Percentiles rank a stretch among this genome's conserved stretches.
Evolutionary conservation across 2,888 invertebrate species (phyloP).

Genomic region (Hetaerina titia): DNA sequence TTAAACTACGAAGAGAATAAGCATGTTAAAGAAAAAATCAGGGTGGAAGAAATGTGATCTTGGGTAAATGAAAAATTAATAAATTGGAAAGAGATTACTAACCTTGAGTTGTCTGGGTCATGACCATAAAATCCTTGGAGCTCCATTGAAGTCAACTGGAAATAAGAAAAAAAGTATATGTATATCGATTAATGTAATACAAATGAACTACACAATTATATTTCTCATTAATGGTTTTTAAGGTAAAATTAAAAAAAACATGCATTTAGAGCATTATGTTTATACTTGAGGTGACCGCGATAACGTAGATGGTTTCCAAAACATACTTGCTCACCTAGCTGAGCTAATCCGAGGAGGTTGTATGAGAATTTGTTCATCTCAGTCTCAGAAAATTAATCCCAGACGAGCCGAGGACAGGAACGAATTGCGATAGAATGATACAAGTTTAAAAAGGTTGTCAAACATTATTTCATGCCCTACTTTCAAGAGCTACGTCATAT

Average conservation of each 20-base stretch:
- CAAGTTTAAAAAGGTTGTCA: neutral
- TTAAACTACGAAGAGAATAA: neutral
- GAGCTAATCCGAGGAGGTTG: too few species aligned
- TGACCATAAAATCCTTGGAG: conserved; percentile 92
- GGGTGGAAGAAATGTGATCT: too few species aligned
- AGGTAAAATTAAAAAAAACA: too few species aligned
- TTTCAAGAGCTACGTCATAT: too few species aligned
- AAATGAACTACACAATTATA: too few species aligned
- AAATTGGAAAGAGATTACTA: conserved; percentile 71
- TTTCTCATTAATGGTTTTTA: too few species aligned
- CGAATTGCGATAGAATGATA: neutral
- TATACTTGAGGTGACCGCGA: too few species aligned
- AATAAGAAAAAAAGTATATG: conserved; percentile 70
- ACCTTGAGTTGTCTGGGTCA: conserved; percentile 85
- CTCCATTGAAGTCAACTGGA: conserved; percentile 85
- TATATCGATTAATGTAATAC: neutral
- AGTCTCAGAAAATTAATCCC: neutral
- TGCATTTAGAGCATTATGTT: too few species aligned
- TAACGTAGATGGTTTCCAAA: too few species aligned
- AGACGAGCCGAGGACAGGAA: neutral
- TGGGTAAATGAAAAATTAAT: neutral
- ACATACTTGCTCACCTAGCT: too few species aligned
- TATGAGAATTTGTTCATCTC: too few species aligned
- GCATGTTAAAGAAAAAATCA: neutral
- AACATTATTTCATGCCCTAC: too few species aligned